A percentile compares a stretch with the other conserved stretches of the same genome.
These are phyloP conservation scores for Camponotus floridanus DNA, from an alignment of 1,140 invertebrate species.

Conservation along the genomic window DNA sequence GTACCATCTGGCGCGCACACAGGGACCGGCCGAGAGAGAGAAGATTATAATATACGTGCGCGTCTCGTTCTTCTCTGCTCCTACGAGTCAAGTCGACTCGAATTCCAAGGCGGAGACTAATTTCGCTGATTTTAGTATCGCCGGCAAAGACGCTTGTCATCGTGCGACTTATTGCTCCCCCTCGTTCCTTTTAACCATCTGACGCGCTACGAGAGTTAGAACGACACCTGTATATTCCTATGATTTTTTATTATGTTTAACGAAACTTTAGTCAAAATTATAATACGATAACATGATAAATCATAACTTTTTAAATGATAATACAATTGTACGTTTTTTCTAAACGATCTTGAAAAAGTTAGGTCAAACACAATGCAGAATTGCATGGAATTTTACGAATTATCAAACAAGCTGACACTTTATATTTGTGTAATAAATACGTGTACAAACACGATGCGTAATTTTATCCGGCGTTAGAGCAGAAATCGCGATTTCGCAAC, in stretches of 20 bases:
- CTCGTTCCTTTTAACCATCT: neutral
- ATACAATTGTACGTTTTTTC: neutral
- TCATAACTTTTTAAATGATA: neutral
- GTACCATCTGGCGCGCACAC: constrained; percentile 77
- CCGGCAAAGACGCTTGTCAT: constrained; percentile 47
- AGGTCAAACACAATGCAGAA: neutral
- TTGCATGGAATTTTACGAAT: constrained; percentile 7
- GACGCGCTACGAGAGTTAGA: neutral
- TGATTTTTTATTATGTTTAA: neutral
- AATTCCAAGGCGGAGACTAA: constrained; percentile 53
- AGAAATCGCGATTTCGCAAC: constrained; percentile 7
- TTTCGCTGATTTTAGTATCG: constrained; percentile 61
- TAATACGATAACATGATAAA: neutral
- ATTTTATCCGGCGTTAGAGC: constrained; percentile 39
- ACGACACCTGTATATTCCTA: neutral
- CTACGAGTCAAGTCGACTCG: constrained; percentile 22
- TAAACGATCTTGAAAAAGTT: neutral
- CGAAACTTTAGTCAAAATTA: neutral
- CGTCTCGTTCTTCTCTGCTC: constrained; percentile 5
- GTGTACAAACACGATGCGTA: constrained; percentile 30
- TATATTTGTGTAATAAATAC: constrained; percentile 42
- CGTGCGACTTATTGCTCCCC: constrained; percentile 6
- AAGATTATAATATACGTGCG: constrained; percentile 66
- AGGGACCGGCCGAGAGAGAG: constrained; percentile 62
- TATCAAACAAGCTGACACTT: constrained; percentile 11